Conservation (phyloP, 1,140 invertebrate species). For the Medauroidea extradentata region DNA sequence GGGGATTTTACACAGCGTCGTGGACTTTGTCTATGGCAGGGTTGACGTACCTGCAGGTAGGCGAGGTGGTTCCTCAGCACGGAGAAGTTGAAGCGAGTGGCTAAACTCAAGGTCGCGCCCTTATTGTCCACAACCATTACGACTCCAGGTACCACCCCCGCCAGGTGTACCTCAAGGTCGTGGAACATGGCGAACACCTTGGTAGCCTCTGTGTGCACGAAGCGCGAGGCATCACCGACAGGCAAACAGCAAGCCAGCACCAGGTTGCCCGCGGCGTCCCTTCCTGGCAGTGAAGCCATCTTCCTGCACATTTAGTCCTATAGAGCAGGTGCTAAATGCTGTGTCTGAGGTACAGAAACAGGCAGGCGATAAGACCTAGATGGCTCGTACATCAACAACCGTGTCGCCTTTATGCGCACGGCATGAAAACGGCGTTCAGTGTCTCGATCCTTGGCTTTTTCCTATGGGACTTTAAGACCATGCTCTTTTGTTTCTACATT, state of each 20-base stretch:
- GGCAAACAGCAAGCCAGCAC: constrained; percentile 4
- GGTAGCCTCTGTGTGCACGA: constrained; percentile 4
- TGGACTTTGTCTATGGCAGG: too few relatives aligned
- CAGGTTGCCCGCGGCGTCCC: constrained; percentile 11
- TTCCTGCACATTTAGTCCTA: background rate
- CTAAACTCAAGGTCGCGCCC: constrained; percentile 8
- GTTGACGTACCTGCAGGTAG: constrained; percentile 18
- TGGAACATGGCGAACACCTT: constrained; percentile 14
- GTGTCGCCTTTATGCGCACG: too few relatives aligned
- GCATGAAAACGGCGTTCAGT: too few relatives aligned
- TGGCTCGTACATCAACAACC: too few relatives aligned
- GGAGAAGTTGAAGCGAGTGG: constrained; percentile 11
- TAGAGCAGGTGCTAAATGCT: too few relatives aligned
- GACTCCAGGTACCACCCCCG: constrained; percentile 13
- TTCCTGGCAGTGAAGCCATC: constrained; percentile 4
- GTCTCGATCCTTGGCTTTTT: too few relatives aligned
- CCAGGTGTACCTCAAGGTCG: constrained; percentile 10
- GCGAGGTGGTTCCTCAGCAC: constrained; percentile 6
- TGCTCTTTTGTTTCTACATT: too few relatives aligned
- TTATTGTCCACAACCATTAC: constrained; percentile 13
- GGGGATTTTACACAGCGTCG: too few relatives aligned
- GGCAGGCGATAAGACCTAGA: background rate
- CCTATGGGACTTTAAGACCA: too few relatives aligned
- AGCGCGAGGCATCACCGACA: constrained; percentile 10
- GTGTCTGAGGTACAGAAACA: too few relatives aligned